Evolutionary conservation across 2,113 vertebrate genomes (phyloP).

Genomic region (Eubucco bourcierii): DNA sequence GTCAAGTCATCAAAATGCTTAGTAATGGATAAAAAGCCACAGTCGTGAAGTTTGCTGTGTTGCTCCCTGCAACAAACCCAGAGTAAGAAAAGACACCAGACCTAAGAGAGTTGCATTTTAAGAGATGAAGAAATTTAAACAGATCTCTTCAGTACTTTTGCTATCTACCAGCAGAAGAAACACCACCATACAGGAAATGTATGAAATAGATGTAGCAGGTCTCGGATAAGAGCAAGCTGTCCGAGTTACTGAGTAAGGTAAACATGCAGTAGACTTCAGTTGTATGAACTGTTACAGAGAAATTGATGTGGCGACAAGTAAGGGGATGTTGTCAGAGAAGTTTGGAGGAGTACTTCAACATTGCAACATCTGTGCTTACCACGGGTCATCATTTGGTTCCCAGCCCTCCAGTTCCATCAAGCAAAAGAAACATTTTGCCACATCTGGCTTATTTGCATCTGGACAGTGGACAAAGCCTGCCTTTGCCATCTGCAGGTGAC

Average conservation of each 20-base stretch:
- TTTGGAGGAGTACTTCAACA: not conserved
- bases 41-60: constrained; percentile 73
- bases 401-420: constrained; percentile 82
- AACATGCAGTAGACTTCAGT: not conserved
- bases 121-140: not conserved
- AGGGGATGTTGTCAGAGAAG: not conserved
- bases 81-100: not conserved
- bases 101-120: not conserved
- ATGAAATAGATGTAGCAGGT: not conserved
- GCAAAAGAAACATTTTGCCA: constrained; percentile 83
- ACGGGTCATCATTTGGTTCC: constrained; percentile 81
- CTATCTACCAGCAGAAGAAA: not conserved
- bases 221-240: not conserved
- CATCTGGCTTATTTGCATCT: constrained; percentile 74
- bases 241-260: not conserved
- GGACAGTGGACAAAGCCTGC: constrained; percentile 82
- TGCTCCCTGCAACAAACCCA: constrained; percentile 68
- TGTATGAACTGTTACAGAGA: not conserved
- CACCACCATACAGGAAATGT: not conserved
- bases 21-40: constrained; percentile 75
- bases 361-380: constrained; percentile 46
- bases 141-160: not conserved
- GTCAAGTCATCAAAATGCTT: constrained; percentile 75
- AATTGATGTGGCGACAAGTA: not conserved
- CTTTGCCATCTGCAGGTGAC: constrained; percentile 78